These are phyloP conservation scores for Heterocephalus glaber DNA, from an alignment of 2,113 vertebrate species.

Conservation along the genomic window DNA sequence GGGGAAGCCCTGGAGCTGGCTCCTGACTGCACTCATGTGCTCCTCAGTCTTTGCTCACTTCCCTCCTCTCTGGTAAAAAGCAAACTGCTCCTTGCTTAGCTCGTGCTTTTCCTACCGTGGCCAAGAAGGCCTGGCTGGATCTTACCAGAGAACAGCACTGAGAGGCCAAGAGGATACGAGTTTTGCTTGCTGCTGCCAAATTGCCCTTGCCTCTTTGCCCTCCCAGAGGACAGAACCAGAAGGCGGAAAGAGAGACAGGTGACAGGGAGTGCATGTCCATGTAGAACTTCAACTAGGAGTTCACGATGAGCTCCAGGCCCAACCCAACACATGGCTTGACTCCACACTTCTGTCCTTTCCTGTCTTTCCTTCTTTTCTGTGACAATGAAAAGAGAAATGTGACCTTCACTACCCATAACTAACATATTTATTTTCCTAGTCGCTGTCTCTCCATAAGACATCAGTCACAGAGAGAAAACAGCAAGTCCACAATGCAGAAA, in stretches of 20 bases:
- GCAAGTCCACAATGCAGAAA: constrained; percentile 7
- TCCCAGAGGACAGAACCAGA: neutral
- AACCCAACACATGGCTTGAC: neutral
- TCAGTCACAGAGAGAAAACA: neutral
- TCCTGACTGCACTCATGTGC: neutral
- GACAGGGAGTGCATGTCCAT: too few relatives aligned
- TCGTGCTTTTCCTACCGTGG: neutral
- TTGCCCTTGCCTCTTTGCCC: neutral
- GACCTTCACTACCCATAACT: constrained; percentile 8
- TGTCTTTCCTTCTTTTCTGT: neutral
- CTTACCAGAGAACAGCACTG: neutral
- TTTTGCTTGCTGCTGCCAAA: neutral
- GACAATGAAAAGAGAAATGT: constrained; percentile 21
- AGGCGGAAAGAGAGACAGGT: neutral
- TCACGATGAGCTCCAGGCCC: neutral
- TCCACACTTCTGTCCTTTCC: neutral
- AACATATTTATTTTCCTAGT: constrained; percentile 10
- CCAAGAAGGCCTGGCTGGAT: neutral
- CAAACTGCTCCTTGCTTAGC: neutral
- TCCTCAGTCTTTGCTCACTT: neutral
- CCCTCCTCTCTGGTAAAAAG: neutral
- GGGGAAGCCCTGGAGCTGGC: neutral
- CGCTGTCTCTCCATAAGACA: constrained; percentile 2
- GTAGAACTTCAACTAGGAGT: too few relatives aligned
- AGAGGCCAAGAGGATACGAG: neutral